Evolutionary conservation across 1,140 invertebrate genomes (phyloP).

Genomic region (Hyposmocoma kahamanoa): DNA sequence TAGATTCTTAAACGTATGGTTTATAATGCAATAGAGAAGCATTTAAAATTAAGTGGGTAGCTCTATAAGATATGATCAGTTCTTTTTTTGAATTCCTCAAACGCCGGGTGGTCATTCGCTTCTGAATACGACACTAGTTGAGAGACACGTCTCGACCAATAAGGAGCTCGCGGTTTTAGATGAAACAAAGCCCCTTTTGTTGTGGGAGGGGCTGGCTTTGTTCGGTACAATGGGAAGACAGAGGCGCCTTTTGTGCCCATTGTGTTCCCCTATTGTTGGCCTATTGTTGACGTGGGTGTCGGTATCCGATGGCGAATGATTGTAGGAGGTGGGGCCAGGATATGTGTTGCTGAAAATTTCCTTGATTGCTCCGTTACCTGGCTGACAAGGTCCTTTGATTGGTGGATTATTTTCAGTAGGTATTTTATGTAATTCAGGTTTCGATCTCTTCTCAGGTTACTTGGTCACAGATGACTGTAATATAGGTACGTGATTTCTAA

Average conservation of each 20-base stretch:
- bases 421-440: no score
- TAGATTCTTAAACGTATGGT: conserved; percentile 3
- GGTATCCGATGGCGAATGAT: conserved; percentile 8
- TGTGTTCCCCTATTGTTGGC: conserved; percentile 36
- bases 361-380: neutral
- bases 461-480: no score
- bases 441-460: no score
- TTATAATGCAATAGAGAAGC: neutral
- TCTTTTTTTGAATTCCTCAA: conserved; percentile 34
- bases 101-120: conserved; percentile 39
- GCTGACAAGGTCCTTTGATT: neutral
- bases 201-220: conserved; percentile 46
- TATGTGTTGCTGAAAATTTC: conserved; percentile 7
- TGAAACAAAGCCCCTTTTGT: conserved; percentile 55
- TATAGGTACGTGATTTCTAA: no score
- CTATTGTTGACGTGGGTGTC: conserved; percentile 17
- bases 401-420: neutral
- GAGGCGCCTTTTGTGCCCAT: conserved; percentile 36
- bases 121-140: conserved; percentile 4
- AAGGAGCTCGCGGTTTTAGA: conserved; percentile 18
- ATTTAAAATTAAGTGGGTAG: conserved; percentile 29
- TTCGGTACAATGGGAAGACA: conserved; percentile 59
- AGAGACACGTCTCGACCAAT: conserved; percentile 35
- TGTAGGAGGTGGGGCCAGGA: conserved; percentile 19
- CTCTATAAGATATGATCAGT: conserved; percentile 17